Percentiles rank a stretch among this genome's conserved stretches.
Evolutionary conservation across 2,113 vertebrate species (phyloP).

Genomic region (Kryptolebias marmoratus): DNA sequence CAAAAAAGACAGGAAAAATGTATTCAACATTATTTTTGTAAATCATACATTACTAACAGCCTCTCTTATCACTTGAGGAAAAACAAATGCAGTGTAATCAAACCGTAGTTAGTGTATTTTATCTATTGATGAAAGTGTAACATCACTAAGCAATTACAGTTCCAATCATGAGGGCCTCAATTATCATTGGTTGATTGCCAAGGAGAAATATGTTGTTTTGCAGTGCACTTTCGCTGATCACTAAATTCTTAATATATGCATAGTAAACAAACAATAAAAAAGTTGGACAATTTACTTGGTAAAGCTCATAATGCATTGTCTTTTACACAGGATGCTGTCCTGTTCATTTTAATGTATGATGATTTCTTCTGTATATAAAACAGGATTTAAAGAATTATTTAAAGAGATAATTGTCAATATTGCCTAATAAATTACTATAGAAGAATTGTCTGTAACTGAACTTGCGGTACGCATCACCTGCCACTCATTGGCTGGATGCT

Average conservation of each 20-base stretch:
- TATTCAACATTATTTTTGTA: constrained; percentile 48
- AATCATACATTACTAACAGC: constrained; percentile 59
- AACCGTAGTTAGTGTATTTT: constrained; percentile 68
- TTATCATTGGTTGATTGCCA: constrained; percentile 73
- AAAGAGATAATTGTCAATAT: too few relatives aligned
- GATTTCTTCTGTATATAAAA: too few relatives aligned
- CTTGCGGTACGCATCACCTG: neutral
- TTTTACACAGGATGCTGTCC: constrained; percentile 9
- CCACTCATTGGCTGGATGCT: too few relatives aligned
- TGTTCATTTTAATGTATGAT: neutral
- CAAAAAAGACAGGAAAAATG: constrained; percentile 20
- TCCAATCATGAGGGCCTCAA: constrained; percentile 59
- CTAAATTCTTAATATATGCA: constrained; percentile 62
- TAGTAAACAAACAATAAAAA: constrained; percentile 66
- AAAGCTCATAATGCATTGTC: constrained; percentile 26
- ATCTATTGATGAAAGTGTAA: constrained; percentile 75
- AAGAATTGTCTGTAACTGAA: neutral
- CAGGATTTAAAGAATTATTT: too few relatives aligned
- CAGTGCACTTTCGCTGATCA: constrained; percentile 56
- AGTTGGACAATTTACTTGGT: constrained; percentile 42
- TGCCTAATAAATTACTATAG: too few relatives aligned
- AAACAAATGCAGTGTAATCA: constrained; percentile 70
- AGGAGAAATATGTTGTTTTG: constrained; percentile 63
- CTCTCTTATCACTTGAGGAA: constrained; percentile 62
- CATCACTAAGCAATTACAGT: constrained; percentile 70